Percentiles rank a stretch among this genome's conserved stretches.
Conservation (phyloP, 1,140 invertebrate species). For the Neotoxoptera formosana region DNA sequence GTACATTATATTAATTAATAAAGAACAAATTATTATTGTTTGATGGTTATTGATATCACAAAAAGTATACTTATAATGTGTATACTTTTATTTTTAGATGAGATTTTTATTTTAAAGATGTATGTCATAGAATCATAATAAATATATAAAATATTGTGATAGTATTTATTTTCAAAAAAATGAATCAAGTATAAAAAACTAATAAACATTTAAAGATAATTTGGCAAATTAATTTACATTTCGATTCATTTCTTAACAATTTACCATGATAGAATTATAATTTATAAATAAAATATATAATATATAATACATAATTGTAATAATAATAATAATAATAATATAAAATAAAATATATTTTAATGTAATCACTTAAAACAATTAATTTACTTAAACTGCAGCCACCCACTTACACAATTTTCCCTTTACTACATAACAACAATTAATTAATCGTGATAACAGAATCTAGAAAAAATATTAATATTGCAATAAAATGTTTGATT, state of each 20-base stretch:
- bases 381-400: background rate
- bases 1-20: too few species aligned
- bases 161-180: background rate
- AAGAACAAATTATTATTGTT: too few species aligned
- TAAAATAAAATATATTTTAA: background rate
- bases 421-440: background rate
- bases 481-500: background rate
- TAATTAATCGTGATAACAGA: background rate
- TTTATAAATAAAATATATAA: background rate
- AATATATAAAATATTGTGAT: background rate
- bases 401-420: background rate
- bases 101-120: background rate
- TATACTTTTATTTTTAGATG: background rate
- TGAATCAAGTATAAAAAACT: background rate
- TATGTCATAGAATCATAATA: background rate
- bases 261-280: background rate
- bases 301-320: background rate
- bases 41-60: too few species aligned
- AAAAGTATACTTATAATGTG: too few species aligned
- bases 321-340: background rate
- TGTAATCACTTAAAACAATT: background rate
- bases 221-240: background rate
- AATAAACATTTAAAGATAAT: background rate
- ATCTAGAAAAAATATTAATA: background rate
- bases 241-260: background rate